A percentile compares a stretch with the other conserved stretches of the same genome.
phyloP scores from a whole-genome alignment of 2,888 invertebrate genomes.

The Amiota communis region DNA sequence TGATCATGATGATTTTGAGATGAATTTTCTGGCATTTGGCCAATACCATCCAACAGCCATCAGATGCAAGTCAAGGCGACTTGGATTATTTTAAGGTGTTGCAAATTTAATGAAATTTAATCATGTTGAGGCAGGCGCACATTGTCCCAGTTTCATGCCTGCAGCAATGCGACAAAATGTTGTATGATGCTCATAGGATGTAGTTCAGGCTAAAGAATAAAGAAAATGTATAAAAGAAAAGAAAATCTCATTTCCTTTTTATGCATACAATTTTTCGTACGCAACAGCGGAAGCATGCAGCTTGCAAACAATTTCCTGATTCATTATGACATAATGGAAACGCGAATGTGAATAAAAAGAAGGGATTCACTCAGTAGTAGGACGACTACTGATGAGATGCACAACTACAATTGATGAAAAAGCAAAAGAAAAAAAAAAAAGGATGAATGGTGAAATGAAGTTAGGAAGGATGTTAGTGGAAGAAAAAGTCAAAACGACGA shows the following conservation, averaged over 20 bases:
- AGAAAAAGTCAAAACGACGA: not conserved
- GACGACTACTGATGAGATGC: too few relatives aligned
- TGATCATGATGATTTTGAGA: not conserved
- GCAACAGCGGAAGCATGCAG: constrained; percentile 11
- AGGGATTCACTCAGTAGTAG: too few relatives aligned
- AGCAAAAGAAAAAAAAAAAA: too few relatives aligned
- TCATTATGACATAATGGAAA: not conserved
- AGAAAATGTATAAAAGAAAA: too few relatives aligned
- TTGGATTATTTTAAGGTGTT: not conserved
- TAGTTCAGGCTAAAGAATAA: too few relatives aligned
- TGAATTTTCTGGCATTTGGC: constrained; percentile 7
- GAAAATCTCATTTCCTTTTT: too few relatives aligned
- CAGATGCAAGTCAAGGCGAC: not conserved
- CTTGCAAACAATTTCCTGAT: constrained; percentile 24
- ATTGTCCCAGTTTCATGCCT: constrained; percentile 7
- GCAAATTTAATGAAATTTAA: constrained; percentile 1
- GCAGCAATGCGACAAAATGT: constrained; percentile 24
- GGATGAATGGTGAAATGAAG: not conserved
- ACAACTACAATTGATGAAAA: too few relatives aligned
- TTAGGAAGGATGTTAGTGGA: not conserved
- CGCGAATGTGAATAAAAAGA: not conserved
- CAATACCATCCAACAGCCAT: not conserved
- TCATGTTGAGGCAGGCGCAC: not conserved
- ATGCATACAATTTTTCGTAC: not conserved
- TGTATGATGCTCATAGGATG: not conserved